These are phyloP conservation scores for Ashinkailepas kermadecensis DNA, from an alignment of 2,888 invertebrate genomes.

Conservation along the genomic window DNA sequence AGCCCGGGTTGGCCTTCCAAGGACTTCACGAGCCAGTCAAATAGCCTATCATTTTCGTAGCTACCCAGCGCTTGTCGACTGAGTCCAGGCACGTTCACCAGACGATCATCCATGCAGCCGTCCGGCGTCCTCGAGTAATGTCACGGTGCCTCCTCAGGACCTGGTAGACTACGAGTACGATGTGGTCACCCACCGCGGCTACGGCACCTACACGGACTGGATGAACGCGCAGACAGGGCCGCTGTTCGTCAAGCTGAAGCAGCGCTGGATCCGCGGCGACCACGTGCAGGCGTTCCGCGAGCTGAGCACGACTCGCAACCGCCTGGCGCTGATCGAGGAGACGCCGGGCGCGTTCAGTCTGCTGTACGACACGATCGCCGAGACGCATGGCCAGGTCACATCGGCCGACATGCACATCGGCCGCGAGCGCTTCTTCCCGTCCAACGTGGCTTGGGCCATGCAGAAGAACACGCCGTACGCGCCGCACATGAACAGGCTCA, in stretches of 20 bases:
- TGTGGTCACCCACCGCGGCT: constrained; percentile 6
- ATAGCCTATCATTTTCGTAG: too few species aligned
- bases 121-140: not conserved
- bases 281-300: constrained; percentile 8
- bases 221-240: constrained; percentile 17
- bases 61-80: too few species aligned
- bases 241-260: not conserved
- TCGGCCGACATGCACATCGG: constrained; percentile 3
- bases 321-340: constrained; percentile 12
- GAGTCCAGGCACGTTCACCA: too few species aligned
- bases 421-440: constrained; percentile 11
- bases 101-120: too few species aligned
- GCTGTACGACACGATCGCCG: constrained; percentile 13
- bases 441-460: constrained; percentile 6
- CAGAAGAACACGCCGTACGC: constrained; percentile 19
- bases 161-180: constrained; percentile 15
- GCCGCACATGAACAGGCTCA: not conserved
- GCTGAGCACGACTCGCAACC: not conserved
- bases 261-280: constrained; percentile 13
- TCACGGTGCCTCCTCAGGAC: not conserved
- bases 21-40: too few species aligned
- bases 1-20: too few species aligned
- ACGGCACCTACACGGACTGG: constrained; percentile 20
- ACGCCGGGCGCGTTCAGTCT: constrained; percentile 10
- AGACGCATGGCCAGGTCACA: not conserved